phyloP scores from a whole-genome alignment of 2,797 vertebrate species.

The Hoplostethus atlanticus region DNA sequence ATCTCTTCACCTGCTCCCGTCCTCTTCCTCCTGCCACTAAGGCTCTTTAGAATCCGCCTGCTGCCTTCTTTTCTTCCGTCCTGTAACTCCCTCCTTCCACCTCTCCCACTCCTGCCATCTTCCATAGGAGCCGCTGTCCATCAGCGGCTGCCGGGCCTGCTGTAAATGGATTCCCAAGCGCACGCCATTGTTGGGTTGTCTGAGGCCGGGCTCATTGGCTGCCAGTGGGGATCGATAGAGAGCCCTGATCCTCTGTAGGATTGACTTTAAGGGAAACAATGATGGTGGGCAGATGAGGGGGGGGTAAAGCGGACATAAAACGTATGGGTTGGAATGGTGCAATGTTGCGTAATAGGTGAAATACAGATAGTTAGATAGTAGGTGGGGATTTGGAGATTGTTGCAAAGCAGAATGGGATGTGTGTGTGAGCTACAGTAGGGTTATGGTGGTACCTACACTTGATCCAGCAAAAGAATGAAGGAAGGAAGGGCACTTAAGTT shows the following conservation, averaged over 20 bases:
- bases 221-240: constrained; percentile 6
- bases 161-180: constrained; percentile 13
- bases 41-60: background rate
- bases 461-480: too few relatives aligned
- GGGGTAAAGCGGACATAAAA: background rate
- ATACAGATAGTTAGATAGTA: background rate
- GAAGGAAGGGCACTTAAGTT: too few relatives aligned
- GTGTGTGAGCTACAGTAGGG: too few relatives aligned
- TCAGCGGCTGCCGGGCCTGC: background rate
- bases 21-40: background rate
- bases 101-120: background rate
- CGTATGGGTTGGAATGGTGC: background rate
- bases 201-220: constrained; percentile 7
- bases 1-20: background rate
- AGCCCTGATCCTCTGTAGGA: background rate
- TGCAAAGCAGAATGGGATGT: background rate
- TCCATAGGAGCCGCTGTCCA: background rate
- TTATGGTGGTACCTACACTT: too few relatives aligned
- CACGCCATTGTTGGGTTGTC: constrained; percentile 3
- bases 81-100: background rate
- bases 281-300: background rate
- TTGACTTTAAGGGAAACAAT: background rate
- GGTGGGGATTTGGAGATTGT: background rate
- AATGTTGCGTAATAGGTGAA: constrained; percentile 1
- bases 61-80: background rate